Evolutionary conservation across 2,797 vertebrate species (phyloP).

Genomic region (Paramormyrops hopkinsi): DNA sequence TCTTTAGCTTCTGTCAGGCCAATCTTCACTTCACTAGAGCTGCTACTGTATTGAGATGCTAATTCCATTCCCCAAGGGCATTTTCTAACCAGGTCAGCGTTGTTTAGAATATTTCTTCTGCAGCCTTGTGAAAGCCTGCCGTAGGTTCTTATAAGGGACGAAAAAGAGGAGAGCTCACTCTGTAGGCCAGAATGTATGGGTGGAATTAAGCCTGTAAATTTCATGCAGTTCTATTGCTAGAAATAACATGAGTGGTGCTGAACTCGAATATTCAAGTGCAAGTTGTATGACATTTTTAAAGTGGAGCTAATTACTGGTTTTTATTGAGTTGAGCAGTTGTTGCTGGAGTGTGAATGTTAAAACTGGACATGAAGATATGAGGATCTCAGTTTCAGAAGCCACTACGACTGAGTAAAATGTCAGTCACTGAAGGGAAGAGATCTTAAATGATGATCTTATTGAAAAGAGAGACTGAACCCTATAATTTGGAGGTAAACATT

Average conservation of each 20-base stretch:
- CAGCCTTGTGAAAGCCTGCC: constrained; percentile 54
- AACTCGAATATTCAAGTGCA: neutral
- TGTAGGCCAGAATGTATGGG: constrained; percentile 35
- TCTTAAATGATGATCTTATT: neutral
- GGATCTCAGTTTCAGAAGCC: neutral
- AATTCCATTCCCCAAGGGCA: constrained; percentile 63
- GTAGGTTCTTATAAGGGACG: constrained; percentile 47
- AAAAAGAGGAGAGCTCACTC: constrained; percentile 45
- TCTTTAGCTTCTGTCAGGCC: constrained; percentile 49
- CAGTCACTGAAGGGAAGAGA: neutral
- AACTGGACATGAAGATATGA: neutral
- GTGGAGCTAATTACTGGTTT: neutral
- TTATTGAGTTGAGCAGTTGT: neutral
- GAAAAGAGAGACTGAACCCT: neutral
- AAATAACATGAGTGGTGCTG: neutral
- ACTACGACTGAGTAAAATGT: neutral
- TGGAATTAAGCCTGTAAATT: constrained; percentile 25
- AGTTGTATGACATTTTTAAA: neutral
- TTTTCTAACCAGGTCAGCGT: constrained; percentile 69
- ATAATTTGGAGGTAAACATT: neutral
- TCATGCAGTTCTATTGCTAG: neutral
- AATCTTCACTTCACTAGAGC: constrained; percentile 57
- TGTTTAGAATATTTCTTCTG: constrained; percentile 66
- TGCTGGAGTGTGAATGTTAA: neutral
- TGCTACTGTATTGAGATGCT: constrained; percentile 66